Conservation (phyloP, 2,888 invertebrate species). For the Eurytoma californica region DNA sequence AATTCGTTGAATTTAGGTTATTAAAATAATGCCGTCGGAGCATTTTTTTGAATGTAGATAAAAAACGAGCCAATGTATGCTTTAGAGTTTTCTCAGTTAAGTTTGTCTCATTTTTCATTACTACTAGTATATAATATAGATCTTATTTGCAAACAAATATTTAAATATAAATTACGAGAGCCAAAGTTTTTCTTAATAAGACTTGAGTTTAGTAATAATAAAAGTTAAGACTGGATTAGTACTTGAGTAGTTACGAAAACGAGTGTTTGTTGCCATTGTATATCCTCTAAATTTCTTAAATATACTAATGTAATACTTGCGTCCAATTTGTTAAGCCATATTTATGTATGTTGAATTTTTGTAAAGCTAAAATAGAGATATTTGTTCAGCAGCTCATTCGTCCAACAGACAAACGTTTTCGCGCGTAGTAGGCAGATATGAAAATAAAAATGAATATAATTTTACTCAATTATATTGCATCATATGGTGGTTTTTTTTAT, state of each 20-base stretch:
- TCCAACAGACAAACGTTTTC: conserved; percentile 35
- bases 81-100: conserved; percentile 38
- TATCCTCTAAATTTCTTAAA: conserved; percentile 25
- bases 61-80: conserved; percentile 27
- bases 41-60: conserved; percentile 39
- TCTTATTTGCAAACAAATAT: conserved; percentile 16
- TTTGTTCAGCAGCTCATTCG: conserved; percentile 12
- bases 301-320: conserved; percentile 10
- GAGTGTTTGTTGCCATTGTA: conserved; percentile 34
- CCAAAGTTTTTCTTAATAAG: conserved; percentile 53
- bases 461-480: conserved; percentile 18
- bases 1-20: conserved; percentile 44
- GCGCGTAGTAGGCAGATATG: conserved; percentile 16
- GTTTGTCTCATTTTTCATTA: conserved; percentile 32
- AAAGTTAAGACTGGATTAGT: conserved; percentile 54
- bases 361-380: not conserved
- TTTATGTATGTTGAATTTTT: conserved; percentile 18
- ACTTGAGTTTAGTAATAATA: conserved; percentile 49
- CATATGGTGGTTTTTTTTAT: conserved; percentile 34
- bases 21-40: conserved; percentile 24
- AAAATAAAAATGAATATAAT: conserved; percentile 24
- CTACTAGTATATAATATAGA: not conserved
- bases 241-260: conserved; percentile 40
- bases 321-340: conserved; percentile 24
- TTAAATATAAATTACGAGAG: conserved; percentile 16